A percentile compares a stretch with the other conserved stretches of the same genome.
These are phyloP conservation scores for Pharmacophagus antenor DNA, from an alignment of 2,888 invertebrate genomes.

Conservation along the genomic window DNA sequence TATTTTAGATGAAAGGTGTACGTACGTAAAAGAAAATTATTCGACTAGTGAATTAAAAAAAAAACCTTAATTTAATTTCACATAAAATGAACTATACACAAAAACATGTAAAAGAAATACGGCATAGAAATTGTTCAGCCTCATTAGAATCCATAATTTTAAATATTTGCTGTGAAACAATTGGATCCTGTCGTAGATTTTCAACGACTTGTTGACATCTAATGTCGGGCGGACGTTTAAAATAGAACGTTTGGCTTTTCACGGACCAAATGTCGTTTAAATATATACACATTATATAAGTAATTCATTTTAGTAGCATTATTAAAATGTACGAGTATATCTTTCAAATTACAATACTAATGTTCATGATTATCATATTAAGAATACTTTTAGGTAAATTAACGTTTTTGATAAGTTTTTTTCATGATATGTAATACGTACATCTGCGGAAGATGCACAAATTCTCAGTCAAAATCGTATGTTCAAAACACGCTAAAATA, in stretches of 20 bases:
- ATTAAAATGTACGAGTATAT: no score
- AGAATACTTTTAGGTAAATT: background rate
- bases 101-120: background rate
- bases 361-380: no score
- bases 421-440: background rate
- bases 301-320: no score
- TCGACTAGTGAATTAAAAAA: background rate
- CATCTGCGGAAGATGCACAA: background rate
- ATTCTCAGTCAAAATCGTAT: background rate
- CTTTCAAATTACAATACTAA: no score
- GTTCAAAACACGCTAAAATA: background rate
- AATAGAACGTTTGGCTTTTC: constrained; percentile 19
- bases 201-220: constrained; percentile 26
- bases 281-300: background rate
- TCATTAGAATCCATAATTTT: constrained; percentile 6
- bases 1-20: no score
- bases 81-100: background rate
- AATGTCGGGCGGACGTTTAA: constrained; percentile 5
- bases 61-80: background rate
- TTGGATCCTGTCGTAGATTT: constrained; percentile 14
- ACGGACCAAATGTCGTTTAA: background rate
- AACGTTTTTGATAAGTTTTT: no score
- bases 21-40: no score
- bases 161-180: constrained; percentile 12
- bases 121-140: constrained; percentile 1